Evolutionary conservation across 2,888 invertebrate genomes (phyloP).

Genomic region (Drosophila paramelanica): DNA sequence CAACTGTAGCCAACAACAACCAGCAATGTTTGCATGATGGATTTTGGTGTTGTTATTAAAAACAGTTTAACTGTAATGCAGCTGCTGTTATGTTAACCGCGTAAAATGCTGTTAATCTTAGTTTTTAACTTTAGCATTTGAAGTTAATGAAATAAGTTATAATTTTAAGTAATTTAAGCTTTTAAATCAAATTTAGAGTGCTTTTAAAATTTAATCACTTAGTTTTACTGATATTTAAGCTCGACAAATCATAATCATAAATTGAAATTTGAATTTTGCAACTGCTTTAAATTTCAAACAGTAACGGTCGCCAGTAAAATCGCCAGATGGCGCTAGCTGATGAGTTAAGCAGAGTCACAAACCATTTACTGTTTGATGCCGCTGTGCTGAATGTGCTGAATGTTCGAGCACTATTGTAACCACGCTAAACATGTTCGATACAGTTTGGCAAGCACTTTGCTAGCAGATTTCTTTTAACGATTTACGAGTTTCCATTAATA

Average conservation of each 20-base stretch:
- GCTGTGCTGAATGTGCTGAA: not conserved
- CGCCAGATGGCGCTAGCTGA: conserved; percentile 27
- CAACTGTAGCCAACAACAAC: conserved; percentile 35
- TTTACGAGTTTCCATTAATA: conserved; percentile 24
- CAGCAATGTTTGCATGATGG: conserved; percentile 31
- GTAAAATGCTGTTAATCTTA: not conserved
- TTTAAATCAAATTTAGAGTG: too few relatives aligned
- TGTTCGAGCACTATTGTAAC: not conserved
- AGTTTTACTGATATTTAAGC: too few relatives aligned
- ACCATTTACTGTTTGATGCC: conserved; percentile 24
- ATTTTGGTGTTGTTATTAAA: conserved; percentile 10
- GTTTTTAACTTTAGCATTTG: too few relatives aligned
- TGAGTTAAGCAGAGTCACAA: conserved; percentile 9
- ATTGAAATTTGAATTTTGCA: not conserved
- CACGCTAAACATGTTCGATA: not conserved
- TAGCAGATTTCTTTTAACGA: not conserved
- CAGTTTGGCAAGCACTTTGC: conserved; percentile 1
- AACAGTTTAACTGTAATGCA: not conserved
- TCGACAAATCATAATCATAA: not conserved
- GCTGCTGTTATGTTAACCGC: not conserved
- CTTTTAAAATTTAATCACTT: too few relatives aligned
- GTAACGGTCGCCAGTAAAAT: not conserved
- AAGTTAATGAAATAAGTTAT: too few relatives aligned
- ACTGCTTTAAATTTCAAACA: not conserved
- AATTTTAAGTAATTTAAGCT: too few relatives aligned